A percentile compares a stretch with the other conserved stretches of the same genome.
Conservation (phyloP, 1,140 invertebrate species). For the Saccostrea glomerata region DNA sequence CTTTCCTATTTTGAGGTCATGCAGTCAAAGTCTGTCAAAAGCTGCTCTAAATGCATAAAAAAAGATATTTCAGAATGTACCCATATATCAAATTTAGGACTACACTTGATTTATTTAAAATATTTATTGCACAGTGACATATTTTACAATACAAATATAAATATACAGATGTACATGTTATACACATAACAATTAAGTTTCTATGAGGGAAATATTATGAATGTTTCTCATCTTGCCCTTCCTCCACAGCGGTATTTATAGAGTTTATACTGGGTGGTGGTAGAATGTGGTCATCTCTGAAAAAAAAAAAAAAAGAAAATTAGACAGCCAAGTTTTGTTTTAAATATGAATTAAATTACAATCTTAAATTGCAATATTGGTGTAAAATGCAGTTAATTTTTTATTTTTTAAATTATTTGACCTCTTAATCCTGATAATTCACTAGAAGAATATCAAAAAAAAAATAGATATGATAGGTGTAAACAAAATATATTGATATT, state of each 20-base stretch:
- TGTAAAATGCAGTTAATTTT: too few species aligned
- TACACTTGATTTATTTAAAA: not conserved
- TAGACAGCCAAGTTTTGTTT: not conserved
- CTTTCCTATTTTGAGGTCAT: too few species aligned
- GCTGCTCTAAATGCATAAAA: too few species aligned
- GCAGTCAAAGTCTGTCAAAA: too few species aligned
- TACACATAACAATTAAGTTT: not conserved
- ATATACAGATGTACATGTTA: not conserved
- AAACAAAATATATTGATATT: too few species aligned
- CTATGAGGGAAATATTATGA: not conserved
- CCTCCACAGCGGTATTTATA: not conserved
- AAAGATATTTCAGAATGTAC: too few species aligned
- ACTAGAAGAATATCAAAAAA: too few species aligned
- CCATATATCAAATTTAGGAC: too few species aligned
- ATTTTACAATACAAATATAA: not conserved
- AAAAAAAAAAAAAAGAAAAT: not conserved
- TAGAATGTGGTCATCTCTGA: not conserved
- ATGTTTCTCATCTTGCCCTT: not conserved
- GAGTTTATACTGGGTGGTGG: not conserved
- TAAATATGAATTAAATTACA: not conserved
- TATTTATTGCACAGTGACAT: not conserved
- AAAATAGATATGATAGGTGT: too few species aligned
- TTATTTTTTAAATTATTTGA: too few species aligned
- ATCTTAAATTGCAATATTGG: too few species aligned
- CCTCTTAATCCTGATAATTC: too few species aligned